Base-by-base conservation (phyloP, 2,113 vertebrate species). In the Poeciliopsis prolifica region DNA sequence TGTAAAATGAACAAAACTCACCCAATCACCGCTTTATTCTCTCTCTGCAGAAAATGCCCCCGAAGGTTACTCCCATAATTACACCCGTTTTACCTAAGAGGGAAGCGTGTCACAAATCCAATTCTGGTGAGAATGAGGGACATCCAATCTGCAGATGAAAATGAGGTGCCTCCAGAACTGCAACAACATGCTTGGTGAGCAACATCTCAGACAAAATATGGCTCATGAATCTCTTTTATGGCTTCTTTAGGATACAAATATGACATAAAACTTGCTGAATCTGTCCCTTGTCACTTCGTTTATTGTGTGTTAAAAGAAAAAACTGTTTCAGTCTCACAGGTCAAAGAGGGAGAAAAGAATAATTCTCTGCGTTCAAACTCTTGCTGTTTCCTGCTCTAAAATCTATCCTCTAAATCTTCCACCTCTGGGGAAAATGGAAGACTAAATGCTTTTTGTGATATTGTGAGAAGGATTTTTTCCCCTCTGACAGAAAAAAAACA, bases 21-120 rank as follows among this genome's bases (percentile, higher is more conserved):
- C 68, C 79, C 86, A 85, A 79, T 87, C 71, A 65, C 68, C 61
- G 67, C 44, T 86, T 82, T 79, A 79, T 80, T 85, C 77, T 75
- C 77, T 88, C 69, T 85, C 88, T 78, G 76, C 80, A 86, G 72
- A 65, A 72, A 82, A 66, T 82, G 77, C 76, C 84, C 79, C 44
- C 26, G 77, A 90, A 88, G 87, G 86, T 88, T 83, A 87, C 79
- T 48, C 37, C 74, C 68, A 84, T 87, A 83, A 89, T 88, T 87
- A 77, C 79, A 79, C 64, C 77, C 28, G 33, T 86, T 89, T 86
- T 84, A 86, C 79, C 74, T 80, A 80, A 85, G 83, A 85, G 78
- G 65, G 82, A 75, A 79, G 80, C 70, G 37, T 84, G 77, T 86
- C 80, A 77, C 78, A 77, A 88, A 89, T 84, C 70, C 73, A 86